Percentiles rank a stretch among this genome's conserved stretches.
Evolutionary conservation across 2,888 invertebrate genomes (phyloP).

Genomic region (Hemithea aestivaria): DNA sequence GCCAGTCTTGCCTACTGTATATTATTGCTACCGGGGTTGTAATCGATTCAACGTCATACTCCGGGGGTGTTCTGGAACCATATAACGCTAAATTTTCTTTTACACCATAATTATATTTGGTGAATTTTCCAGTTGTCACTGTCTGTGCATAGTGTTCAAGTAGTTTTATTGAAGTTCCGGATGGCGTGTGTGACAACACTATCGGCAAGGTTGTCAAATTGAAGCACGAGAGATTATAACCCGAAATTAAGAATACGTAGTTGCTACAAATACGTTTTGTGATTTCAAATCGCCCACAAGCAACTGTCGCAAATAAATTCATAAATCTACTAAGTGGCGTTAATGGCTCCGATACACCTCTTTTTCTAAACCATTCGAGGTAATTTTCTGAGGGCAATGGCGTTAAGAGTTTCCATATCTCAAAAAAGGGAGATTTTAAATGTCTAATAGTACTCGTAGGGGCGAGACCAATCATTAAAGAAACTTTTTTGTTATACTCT

Average conservation of each 20-base stretch:
- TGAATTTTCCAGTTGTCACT: constrained; percentile 26
- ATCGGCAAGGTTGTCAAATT: constrained; percentile 26
- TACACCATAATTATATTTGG: constrained; percentile 29
- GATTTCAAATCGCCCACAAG: constrained; percentile 18
- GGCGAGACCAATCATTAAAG: constrained; percentile 49
- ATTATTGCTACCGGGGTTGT: constrained; percentile 30
- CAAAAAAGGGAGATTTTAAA: constrained; percentile 24
- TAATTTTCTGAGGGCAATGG: background rate
- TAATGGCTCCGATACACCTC: constrained; percentile 6
- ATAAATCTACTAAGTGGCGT: constrained; percentile 4
- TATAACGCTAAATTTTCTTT: constrained; percentile 20
- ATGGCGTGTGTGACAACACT: constrained; percentile 29
- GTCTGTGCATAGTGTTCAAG: constrained; percentile 40
- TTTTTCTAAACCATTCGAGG: constrained; percentile 1
- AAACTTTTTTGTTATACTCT: constrained; percentile 81
- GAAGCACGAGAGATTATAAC: constrained; percentile 22
- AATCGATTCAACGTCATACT: constrained; percentile 29
- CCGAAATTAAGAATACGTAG: constrained; percentile 17
- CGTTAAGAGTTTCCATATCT: constrained; percentile 19
- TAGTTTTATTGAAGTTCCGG: constrained; percentile 64
- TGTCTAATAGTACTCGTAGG: constrained; percentile 36
- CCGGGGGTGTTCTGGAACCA: constrained; percentile 24
- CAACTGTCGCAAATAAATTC: constrained; percentile 6
- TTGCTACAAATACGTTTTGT: constrained; percentile 24
- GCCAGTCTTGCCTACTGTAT: constrained; percentile 33